Conservation (phyloP, 1,140 invertebrate genomes). For the Drosophila pachea region DNA sequence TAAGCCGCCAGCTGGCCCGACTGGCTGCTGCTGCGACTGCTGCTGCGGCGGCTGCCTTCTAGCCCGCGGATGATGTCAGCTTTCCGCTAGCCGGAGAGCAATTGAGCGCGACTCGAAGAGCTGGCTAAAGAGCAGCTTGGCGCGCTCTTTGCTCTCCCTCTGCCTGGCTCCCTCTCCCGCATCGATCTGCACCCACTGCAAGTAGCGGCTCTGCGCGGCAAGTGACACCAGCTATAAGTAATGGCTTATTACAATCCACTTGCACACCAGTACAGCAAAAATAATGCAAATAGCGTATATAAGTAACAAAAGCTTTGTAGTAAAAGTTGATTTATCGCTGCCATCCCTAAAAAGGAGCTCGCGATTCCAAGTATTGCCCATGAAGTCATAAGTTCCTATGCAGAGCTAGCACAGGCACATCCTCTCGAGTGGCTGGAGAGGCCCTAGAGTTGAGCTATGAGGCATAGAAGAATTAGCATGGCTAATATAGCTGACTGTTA, state of each 20-base stretch:
- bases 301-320: slow-evolving; percentile 47
- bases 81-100: slow-evolving; percentile 7
- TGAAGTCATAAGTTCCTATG: slow-evolving; percentile 23
- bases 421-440: neutral
- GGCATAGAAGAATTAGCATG: neutral
- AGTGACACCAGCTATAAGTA: slow-evolving; percentile 38
- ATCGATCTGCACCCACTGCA: slow-evolving; percentile 40
- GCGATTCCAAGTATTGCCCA: slow-evolving; percentile 18
- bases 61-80: slow-evolving; percentile 65
- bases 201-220: slow-evolving; percentile 24
- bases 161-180: slow-evolving; percentile 4
- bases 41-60: slow-evolving; percentile 23
- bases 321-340: slow-evolving; percentile 63
- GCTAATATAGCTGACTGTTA: too few species aligned
- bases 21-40: slow-evolving; percentile 53
- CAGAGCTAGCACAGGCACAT: slow-evolving; percentile 11
- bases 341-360: slow-evolving; percentile 55
- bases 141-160: slow-evolving; percentile 12
- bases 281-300: slow-evolving; percentile 24
- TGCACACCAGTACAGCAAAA: neutral
- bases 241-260: slow-evolving; percentile 36
- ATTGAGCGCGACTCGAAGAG: slow-evolving; percentile 4
- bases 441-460: neutral
- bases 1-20: slow-evolving; percentile 58
- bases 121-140: slow-evolving; percentile 12